Base-by-base conservation (phyloP, 2,113 vertebrate species). In the Oceanodroma tethys region DNA sequence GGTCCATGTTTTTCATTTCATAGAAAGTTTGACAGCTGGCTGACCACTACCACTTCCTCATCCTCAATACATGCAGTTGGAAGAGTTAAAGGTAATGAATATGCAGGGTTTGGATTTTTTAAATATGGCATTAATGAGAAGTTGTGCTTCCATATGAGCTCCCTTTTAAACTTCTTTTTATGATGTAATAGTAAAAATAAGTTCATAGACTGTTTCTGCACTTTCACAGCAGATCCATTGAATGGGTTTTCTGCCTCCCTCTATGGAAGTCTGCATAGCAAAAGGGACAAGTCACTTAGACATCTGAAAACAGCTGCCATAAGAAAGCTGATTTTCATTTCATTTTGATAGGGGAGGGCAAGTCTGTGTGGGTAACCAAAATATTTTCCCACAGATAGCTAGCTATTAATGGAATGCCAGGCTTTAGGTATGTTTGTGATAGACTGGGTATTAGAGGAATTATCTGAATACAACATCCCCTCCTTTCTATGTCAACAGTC, bases 401-500 rank as follows among this genome's bases (percentile, higher is more conserved):
- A 48, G 40, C 40, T 74, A 58, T 82, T 83, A 92, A 63, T 53
- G n/a, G 27, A 91, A 83, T 83, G n/a, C 74, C 87, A 85, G 13
- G 32, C 6, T 56, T 82, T 88, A 66, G 23, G 26, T 67, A 29
- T 67, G 27, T 70, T 94, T 86, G 32, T 82, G 66, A 62, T 70
- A 93, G 65, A 84, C 47, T 86, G 34, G 23, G 32, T 74, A 60
- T 85, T 82, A 95, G 30, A 82, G 21, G 29, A 90, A 66, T 90
- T 92, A 50, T 48, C 43, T 68, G 59, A 66, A 75, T 29, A 72
- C 36, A 92, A 42, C 21, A 58, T 32, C 84, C 81, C 26, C 71
- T 82, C 58, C 30, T 83, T 97, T 95, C 83, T 93, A 5, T 85
- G 76, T 94, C 68, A 97, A 88, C 93, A 97, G 53, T 16, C 50